Base-by-base conservation (phyloP, 2,113 vertebrate genomes). In the Pollimyrus isidori region DNA sequence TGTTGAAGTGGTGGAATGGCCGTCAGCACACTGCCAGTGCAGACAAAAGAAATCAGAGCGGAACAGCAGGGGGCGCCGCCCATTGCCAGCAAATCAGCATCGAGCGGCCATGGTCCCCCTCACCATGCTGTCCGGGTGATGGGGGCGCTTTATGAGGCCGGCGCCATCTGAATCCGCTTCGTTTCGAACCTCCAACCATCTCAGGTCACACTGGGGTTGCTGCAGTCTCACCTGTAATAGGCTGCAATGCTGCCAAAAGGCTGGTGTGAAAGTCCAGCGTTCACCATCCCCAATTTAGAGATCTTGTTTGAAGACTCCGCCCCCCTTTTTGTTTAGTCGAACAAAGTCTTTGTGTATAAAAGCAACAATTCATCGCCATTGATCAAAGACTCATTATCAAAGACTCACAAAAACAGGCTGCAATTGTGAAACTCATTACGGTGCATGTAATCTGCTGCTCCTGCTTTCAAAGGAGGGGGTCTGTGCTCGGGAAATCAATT, bases 41-140 rank as follows among this genome's bases (percentile, higher is more conserved):
- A n/a, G 42, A 89, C 39, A 86, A 89, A 86, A 86, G 45, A 89
- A 73, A 89, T 86, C 45, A 86, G 65, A 46, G 45, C 7, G 23
- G 17, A 87, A 86, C 82, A 35, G 53, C 58, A 86, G 23, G 84
- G 84, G 56, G 89, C 15, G 7, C 2, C 1, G 35, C 35, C 26
- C 58, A 30, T 84, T 11, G 39, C 0, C 39, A 48, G 83, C 35
- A 48, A 83, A 82, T 56, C 42, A 84, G 88, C 86, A 42, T 46
- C 35, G 39, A 39, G n/a, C 9, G 3, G 39, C 9, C 48, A 17
- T 26, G 26, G n/a, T 83, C 42, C 7, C 42, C 50, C 50, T 5
- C 53, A 65, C 42, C 52, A 21, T 0, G 48, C 23, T 46, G 42
- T 85, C 23, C 42, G 1, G 23, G 82, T 49, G 23, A 85, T 48